Percentiles rank a stretch among this genome's conserved stretches.
These are phyloP conservation scores for Rhopalosiphum nymphaeae DNA, from an alignment of 2,888 invertebrate species.

Conservation along the genomic window DNA sequence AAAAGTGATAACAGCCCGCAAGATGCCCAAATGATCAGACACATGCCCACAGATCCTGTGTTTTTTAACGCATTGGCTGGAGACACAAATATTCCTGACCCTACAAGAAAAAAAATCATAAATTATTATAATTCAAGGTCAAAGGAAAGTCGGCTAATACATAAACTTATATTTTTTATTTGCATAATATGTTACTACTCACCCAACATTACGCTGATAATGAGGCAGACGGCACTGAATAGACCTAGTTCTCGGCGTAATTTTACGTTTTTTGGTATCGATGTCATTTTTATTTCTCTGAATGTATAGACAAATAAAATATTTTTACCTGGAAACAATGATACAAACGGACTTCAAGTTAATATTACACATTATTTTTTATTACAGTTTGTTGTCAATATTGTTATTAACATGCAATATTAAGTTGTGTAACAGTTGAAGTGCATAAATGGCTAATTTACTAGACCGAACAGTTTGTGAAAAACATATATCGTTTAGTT, in stretches of 20 bases:
- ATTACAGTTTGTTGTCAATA: not conserved
- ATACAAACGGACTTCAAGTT: not conserved
- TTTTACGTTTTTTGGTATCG: slow-evolving; percentile 71
- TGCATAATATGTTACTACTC: slow-evolving; percentile 52
- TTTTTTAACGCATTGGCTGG: slow-evolving; percentile 82
- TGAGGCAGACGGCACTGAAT: slow-evolving; percentile 84
- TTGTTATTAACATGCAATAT: not conserved
- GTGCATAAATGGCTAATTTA: not conserved
- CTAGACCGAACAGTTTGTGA: too few relatives aligned
- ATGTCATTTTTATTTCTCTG: slow-evolving; percentile 34
- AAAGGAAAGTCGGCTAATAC: not conserved
- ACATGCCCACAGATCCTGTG: slow-evolving; percentile 85
- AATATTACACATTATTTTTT: not conserved
- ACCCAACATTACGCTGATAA: slow-evolving; percentile 91
- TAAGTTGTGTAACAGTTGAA: not conserved
- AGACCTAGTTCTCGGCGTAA: slow-evolving; percentile 83
- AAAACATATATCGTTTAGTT: too few relatives aligned
- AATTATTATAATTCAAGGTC: not conserved
- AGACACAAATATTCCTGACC: slow-evolving; percentile 88
- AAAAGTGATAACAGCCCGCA: slow-evolving; percentile 85
- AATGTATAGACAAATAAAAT: not conserved
- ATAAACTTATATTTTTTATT: not conserved
- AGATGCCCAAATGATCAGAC: slow-evolving; percentile 82
- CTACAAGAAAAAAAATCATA: slow-evolving; percentile 68
- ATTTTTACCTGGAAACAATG: not conserved